Evolutionary conservation across 2,797 vertebrate genomes (phyloP).

Genomic region (Heterohyrax brucei): DNA sequence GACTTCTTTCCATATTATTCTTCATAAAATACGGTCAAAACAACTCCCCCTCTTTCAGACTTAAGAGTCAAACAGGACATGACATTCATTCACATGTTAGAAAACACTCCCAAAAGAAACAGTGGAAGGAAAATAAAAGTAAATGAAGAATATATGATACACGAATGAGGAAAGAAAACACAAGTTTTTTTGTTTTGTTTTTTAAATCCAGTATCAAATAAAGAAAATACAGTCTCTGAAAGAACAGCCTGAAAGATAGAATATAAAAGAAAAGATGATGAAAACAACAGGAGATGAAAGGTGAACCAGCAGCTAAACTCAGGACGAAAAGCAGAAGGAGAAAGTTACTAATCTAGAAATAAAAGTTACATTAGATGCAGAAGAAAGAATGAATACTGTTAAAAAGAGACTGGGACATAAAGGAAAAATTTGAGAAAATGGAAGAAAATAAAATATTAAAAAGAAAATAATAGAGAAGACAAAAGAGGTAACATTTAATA

Average conservation of each 20-base stretch:
- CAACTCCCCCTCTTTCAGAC: neutral
- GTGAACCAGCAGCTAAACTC: neutral
- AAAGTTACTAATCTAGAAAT: neutral
- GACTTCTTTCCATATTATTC: neutral
- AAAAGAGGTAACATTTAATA: neutral
- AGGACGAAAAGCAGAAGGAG: neutral
- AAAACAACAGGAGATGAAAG: constrained; percentile 7
- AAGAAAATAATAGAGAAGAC: neutral
- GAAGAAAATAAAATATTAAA: neutral
- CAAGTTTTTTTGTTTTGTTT: neutral
- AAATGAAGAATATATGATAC: neutral
- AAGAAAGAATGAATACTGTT: neutral
- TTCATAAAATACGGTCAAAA: neutral
- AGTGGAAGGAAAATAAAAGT: neutral
- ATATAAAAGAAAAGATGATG: constrained; percentile 1
- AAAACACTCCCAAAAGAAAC: neutral
- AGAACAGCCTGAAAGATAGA: neutral
- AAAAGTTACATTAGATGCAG: neutral
- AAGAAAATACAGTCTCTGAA: neutral
- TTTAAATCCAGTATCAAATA: neutral
- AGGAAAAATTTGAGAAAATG: neutral
- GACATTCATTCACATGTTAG: neutral
- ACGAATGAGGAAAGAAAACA: constrained; percentile 1
- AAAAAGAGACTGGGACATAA: neutral
- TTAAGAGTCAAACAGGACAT: neutral